Evolutionary conservation across 2,888 invertebrate species (phyloP), one percentile per base, ranked within the genome.

Genomic region (Drosophila tripunctata): DNA sequence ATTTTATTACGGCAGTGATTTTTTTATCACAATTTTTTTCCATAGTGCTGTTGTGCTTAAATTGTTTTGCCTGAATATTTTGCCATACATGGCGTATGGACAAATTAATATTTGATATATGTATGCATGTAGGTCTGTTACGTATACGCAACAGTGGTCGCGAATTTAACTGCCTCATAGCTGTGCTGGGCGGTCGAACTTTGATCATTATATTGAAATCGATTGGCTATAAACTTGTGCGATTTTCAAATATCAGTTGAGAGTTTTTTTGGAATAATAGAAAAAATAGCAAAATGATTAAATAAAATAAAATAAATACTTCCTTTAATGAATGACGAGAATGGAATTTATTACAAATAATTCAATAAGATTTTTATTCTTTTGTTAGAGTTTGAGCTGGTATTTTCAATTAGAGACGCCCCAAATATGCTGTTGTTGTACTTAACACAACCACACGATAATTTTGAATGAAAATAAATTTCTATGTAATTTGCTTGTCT

Each of bases 51-150:
- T 15, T 47, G 21, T n/a, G 27, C 12, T 43, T 47, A 57, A 63
- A 74, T 84, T 62, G 60, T 51, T 50, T 48, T 51, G 41, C 15
- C 47, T 24, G 24, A 61, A 50, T 38, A 60, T 54, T 45, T 36
- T 55, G 54, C 41, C 51, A 60, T 44, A 50, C 31, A 27, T 47
- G 51, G 44, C 63, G 48, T 61, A 56, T 67, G 66, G 36, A 36
- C 47, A 75, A 79, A 75, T 74, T 66, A 78, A 75, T 63, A 67
- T 54, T 63, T 55, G 47, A 51, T 58, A 24, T 31, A 60, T 43
- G 43, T 21, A 30, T 22, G 21, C 38, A 24, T 19, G 7, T 21
- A 19, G 47, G 41, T 57, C n/a, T 67, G 44, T 43, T 50, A 40
- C 15, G 36, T 33, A 72, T 52, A 61, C 57, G 57, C 47, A 68